Conservation (phyloP, 1,140 invertebrate genomes). For the Bombus superbus region DNA sequence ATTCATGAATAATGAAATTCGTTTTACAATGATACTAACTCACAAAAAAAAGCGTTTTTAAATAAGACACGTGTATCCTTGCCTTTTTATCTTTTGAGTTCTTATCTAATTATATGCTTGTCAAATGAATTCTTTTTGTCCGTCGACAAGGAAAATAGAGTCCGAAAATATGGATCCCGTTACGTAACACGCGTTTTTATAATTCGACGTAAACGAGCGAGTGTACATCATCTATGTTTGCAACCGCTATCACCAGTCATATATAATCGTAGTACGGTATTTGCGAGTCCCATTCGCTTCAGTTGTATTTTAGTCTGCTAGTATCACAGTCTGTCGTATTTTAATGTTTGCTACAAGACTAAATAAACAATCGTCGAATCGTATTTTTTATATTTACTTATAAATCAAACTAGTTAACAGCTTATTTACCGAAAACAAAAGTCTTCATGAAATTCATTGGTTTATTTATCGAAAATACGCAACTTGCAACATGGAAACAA, state of each 20-base stretch:
- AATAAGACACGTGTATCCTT: not conserved
- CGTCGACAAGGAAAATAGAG: too few species aligned
- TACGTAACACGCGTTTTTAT: not conserved
- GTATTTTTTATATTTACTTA: not conserved
- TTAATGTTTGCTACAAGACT: not conserved
- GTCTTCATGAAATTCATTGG: not conserved
- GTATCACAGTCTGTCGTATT: not conserved
- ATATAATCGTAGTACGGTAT: too few species aligned
- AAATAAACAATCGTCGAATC: not conserved
- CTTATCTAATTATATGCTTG: not conserved
- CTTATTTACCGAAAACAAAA: not conserved
- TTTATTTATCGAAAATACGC: too few species aligned
- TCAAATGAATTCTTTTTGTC: not conserved
- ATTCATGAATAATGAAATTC: not conserved
- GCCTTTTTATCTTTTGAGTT: not conserved
- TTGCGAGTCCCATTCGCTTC: too few species aligned
- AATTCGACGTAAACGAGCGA: not conserved
- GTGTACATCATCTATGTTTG: too few species aligned
- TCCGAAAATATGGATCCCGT: not conserved
- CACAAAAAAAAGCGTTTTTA: not conserved
- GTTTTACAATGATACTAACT: not conserved
- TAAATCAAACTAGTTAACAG: not conserved
- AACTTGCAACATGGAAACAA: conserved; percentile 1
- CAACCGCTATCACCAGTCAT: not conserved
- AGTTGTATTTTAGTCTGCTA: too few species aligned